phyloP scores from a whole-genome alignment of 2,113 vertebrate species.

The Phrynocephalus versicolor region DNA sequence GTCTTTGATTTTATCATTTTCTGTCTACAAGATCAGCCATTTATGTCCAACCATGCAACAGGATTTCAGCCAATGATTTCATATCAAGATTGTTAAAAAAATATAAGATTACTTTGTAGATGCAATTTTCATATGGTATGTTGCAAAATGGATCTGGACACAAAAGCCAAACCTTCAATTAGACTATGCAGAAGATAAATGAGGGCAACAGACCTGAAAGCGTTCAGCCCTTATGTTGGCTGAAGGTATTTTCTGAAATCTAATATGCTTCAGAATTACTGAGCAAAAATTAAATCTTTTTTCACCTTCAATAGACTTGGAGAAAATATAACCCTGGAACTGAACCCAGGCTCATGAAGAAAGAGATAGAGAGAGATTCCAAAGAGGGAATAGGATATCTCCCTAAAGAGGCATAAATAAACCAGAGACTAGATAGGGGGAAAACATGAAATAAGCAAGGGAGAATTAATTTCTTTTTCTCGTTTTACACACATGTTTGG shows the following conservation, averaged over 20 bases:
- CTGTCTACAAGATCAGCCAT: too few species aligned
- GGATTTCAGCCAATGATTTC: background rate
- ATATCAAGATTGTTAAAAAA: conserved; percentile 28
- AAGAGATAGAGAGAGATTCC: background rate
- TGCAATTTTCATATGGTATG: conserved; percentile 5
- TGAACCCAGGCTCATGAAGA: conserved; percentile 11
- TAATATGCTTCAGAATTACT: conserved; percentile 3
- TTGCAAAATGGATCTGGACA: conserved; percentile 2
- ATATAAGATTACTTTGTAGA: background rate
- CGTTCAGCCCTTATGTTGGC: background rate
- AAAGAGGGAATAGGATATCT: conserved; percentile 24
- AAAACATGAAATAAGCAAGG: conserved; percentile 20
- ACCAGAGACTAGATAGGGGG: conserved; percentile 2
- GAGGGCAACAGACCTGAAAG: conserved; percentile 28
- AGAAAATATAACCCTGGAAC: conserved; percentile 4
- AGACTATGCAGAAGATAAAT: conserved; percentile 12
- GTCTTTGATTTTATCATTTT: too few species aligned
- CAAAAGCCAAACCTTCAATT: conserved; percentile 21
- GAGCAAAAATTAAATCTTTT: conserved; percentile 7
- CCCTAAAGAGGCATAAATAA: conserved; percentile 18
- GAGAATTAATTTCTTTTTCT: background rate
- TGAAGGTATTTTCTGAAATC: conserved; percentile 8
- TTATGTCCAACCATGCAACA: too few species aligned
- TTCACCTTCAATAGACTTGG: background rate
- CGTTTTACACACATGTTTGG: background rate